Base-by-base conservation (phyloP, 2,797 vertebrate species). In the Pelochelys cantorii region DNA sequence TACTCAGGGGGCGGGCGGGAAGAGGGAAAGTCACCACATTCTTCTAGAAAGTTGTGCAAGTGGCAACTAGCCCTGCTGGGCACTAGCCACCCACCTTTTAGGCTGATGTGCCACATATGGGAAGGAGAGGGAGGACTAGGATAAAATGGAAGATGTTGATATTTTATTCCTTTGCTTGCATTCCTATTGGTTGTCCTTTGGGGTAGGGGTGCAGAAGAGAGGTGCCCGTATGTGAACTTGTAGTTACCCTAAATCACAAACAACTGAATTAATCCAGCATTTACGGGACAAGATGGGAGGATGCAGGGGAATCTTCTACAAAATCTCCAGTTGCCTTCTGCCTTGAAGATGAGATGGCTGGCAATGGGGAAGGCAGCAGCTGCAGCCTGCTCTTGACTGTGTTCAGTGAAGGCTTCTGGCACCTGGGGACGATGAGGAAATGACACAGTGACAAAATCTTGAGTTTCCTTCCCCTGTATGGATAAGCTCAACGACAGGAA, bases 121-220 rank as follows among this genome's bases (percentile, higher is more conserved):
- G 71, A 15, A 22, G 87, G 65, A 14, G 42, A 11, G 53, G 37
- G 11, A 29, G 48, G 42, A 88, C 18, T 57, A 37, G 42, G 79
- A 48, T 96, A 37, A 91, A 55, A 85, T 91, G 12, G 53, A 56
- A 31, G 54, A 8, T 48, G 90, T 81, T 71, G 31, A 1, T n/a
- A 15, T 57, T 95, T 94, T 62, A 91, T 81, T 94, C 93, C 95
- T 94, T 37, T 78, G 62, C 79, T 93, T 31, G 75, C 82, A 9
- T 87, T 86, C 62, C 85, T 94, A 80, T 34, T 79, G 93, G 89
- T 34, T 81, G 53, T 22, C 57, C 82, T 79, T 84, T 83, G 37
- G 83, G 65, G 25, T 15, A 14, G 15, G 42, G 88, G 92, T 81
- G 74, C 79, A 85, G 85, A 82, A 88, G 77, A 88, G 80, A 65